A percentile compares a stretch with the other conserved stretches of the same genome.
Evolutionary conservation across 2,888 invertebrate genomes (phyloP).

Genomic region (Alcis repandata): DNA sequence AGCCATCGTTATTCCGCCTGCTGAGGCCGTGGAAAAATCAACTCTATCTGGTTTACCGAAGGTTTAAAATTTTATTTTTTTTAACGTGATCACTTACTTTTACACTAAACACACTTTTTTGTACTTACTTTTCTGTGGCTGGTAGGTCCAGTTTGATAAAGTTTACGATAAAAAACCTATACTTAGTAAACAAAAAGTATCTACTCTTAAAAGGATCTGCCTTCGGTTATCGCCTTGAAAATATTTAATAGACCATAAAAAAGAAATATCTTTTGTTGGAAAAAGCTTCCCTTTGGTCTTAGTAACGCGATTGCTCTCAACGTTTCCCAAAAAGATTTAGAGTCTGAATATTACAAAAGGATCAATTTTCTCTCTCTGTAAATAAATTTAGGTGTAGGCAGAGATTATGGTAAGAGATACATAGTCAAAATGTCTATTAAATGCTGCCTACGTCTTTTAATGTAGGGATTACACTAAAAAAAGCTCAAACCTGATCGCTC

Average conservation of each 20-base stretch:
- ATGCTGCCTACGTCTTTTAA: background rate
- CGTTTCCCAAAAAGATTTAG: conserved; percentile 51
- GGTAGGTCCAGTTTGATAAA: background rate
- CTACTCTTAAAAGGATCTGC: conserved; percentile 29
- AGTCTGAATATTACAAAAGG: conserved; percentile 58
- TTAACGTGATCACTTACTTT: too few species aligned
- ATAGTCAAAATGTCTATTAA: background rate
- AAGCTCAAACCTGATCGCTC: too few species aligned
- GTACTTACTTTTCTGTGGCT: background rate
- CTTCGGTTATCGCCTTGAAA: conserved; percentile 59
- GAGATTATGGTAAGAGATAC: conserved; percentile 22
- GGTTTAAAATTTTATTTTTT: too few species aligned
- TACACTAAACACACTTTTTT: background rate
- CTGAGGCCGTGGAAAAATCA: too few species aligned
- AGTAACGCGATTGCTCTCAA: conserved; percentile 44
- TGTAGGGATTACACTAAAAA: too few species aligned
- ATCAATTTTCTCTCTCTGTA: conserved; percentile 63
- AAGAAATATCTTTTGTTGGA: conserved; percentile 68
- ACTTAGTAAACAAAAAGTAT: background rate
- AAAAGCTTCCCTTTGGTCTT: conserved; percentile 48
- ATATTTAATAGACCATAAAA: conserved; percentile 75
- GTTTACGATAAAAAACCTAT: too few species aligned
- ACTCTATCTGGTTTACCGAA: too few species aligned
- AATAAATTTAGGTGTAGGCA: conserved; percentile 42
- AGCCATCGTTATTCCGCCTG: too few species aligned